Conservation (phyloP, 2,888 invertebrate genomes). For the Pammene fasciana region DNA sequence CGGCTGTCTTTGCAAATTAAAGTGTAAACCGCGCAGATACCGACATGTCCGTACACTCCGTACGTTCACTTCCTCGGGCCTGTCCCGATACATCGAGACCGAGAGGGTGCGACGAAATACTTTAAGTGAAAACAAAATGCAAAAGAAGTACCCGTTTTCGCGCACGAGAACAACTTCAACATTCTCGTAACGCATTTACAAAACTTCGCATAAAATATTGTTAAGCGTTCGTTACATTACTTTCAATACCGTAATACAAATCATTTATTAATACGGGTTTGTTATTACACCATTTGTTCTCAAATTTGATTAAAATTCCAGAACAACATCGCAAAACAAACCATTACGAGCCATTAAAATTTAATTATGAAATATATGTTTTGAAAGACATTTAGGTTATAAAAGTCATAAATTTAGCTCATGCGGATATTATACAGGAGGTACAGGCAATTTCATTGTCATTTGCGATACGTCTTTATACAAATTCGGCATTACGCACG, state of each 20-base stretch:
- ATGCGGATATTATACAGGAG: constrained; percentile 47
- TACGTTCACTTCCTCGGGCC: constrained; percentile 54
- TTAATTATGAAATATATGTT: constrained; percentile 19
- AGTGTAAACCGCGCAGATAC: constrained; percentile 51
- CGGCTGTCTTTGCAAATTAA: constrained; percentile 60
- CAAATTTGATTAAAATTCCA: background rate
- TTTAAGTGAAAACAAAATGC: constrained; percentile 49
- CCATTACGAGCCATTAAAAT: constrained; percentile 19
- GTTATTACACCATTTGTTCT: constrained; percentile 17
- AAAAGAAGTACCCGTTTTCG: constrained; percentile 33
- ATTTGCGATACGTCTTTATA: constrained; percentile 51
- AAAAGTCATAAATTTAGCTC: constrained; percentile 47
- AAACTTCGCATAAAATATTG: background rate
- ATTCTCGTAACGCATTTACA: constrained; percentile 15
- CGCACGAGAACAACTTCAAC: constrained; percentile 31
- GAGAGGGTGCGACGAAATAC: constrained; percentile 56
- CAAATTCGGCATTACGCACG: constrained; percentile 49
- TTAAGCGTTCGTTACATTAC: background rate
- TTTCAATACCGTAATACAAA: background rate
- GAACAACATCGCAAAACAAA: constrained; percentile 2
- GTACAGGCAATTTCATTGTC: constrained; percentile 56
- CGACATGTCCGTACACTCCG: constrained; percentile 48
- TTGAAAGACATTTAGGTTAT: constrained; percentile 35
- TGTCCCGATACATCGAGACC: constrained; percentile 52
- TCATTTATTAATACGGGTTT: background rate